Conservation (phyloP, 2,113 vertebrate species). For the Odontesthes bonariensis region DNA sequence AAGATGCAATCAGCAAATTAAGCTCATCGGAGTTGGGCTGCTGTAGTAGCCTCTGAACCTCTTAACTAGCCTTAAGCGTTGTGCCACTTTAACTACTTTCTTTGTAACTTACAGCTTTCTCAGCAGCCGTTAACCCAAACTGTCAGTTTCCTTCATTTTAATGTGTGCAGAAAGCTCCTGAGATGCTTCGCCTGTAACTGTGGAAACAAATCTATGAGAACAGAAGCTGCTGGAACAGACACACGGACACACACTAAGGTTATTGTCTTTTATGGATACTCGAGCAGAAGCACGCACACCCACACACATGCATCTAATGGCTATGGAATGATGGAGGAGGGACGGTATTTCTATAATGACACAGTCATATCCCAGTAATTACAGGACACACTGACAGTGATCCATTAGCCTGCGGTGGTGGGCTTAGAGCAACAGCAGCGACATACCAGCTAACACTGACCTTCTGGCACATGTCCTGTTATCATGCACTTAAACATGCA, state of each 20-base stretch:
- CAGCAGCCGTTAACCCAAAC: too few relatives aligned
- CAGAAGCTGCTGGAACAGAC: slow-evolving; percentile 4
- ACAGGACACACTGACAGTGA: slow-evolving; percentile 70
- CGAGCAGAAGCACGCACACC: neutral
- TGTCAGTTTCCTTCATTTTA: too few relatives aligned
- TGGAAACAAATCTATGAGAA: too few relatives aligned
- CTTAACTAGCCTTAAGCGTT: too few relatives aligned
- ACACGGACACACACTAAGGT: neutral
- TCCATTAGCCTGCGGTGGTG: slow-evolving; percentile 58
- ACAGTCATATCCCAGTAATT: slow-evolving; percentile 69
- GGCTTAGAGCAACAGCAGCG: slow-evolving; percentile 36
- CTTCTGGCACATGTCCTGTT: slow-evolving; percentile 18
- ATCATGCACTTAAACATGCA: slow-evolving; percentile 17
- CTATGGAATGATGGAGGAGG: slow-evolving; percentile 61
- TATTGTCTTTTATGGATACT: neutral
- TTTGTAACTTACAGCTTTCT: too few relatives aligned
- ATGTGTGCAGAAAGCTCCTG: neutral
- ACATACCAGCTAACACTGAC: slow-evolving; percentile 4
- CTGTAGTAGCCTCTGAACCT: too few relatives aligned
- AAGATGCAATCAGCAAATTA: too few relatives aligned
- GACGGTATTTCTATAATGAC: slow-evolving; percentile 61
- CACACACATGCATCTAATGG: slow-evolving; percentile 38
- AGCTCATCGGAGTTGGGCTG: too few relatives aligned
- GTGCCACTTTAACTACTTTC: too few relatives aligned
- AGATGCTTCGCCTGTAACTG: neutral